Evolutionary conservation across 2,888 invertebrate species (phyloP), one percentile per base, ranked within the genome.

Genomic region (Cryptocheilus praepositus): DNA sequence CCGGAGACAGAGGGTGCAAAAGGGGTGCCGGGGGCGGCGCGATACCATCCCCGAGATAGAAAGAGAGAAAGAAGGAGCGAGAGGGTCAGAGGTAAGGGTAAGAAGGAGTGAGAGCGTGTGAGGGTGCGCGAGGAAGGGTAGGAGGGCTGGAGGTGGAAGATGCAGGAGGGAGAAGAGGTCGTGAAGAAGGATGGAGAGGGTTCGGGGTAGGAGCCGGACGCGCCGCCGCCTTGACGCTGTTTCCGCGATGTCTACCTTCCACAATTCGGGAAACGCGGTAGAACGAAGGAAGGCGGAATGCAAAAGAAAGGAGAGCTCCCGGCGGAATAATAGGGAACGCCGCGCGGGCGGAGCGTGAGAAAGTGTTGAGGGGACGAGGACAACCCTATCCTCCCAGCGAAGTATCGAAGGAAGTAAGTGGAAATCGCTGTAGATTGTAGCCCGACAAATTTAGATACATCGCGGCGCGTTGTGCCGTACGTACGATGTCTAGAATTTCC

Each of bases 381-480:
- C 52, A 21, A 21, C 22, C 52, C 21, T 52, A 61, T 76, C 67
- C 56, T 77, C 70, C 65, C 66, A 11, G 67, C 77, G 51, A 75
- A 77, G 71, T 77, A 68, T 61, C 70, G 67, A 67, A 71, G 67
- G 73, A 79, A 81, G 77, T 85, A 85, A 85, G 85, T 85, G 82
- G 80, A 81, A 85, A 85, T 83, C 82, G 81, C 65, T 85, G 85
- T 85, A 84, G 79, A 76, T 77, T 71, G 66, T 70, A 61, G 63
- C 65, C 70, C 73, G 70, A 69, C 77, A 79, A 81, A 81, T 76
- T 74, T 70, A 70, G 70, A 64, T 67, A 71, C 70, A 73, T 71
- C 52, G 61, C 58, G 63, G 21, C 18, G 21, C 18, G 54, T 18
- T 57, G 28, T 53, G 58, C 54, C 45, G 51, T 55, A 59, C 54